These are phyloP conservation scores for Tokudaia muenninki DNA, from an alignment of 2,797 vertebrate genomes.

Conservation along the genomic window DNA sequence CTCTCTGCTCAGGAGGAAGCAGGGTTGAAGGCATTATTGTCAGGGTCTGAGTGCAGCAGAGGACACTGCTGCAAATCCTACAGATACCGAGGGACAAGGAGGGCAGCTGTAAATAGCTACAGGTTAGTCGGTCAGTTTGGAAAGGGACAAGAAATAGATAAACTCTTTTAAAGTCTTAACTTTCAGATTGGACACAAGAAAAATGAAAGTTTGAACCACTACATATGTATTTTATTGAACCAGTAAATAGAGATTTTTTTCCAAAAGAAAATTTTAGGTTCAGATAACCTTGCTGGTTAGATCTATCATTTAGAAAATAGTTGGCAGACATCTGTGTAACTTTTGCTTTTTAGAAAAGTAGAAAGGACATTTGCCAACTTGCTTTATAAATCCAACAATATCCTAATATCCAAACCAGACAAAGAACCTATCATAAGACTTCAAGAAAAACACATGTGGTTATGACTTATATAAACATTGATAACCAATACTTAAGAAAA, in stretches of 20 bases:
- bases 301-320: constrained; percentile 5
- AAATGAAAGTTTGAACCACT: neutral
- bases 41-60: neutral
- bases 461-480: neutral
- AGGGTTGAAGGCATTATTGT: neutral
- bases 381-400: constrained; percentile 28
- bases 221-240: neutral
- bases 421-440: constrained; percentile 11
- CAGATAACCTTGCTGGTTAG: neutral
- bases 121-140: neutral
- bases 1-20: neutral
- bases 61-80: neutral
- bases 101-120: neutral
- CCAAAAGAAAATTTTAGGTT: neutral
- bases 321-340: neutral
- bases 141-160: constrained; percentile 21
- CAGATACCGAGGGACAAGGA: neutral
- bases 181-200: neutral
- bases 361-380: constrained; percentile 9
- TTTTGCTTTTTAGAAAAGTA: constrained; percentile 18
- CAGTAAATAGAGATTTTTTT: neutral
- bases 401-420: neutral
- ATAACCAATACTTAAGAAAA: constrained; percentile 33
- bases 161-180: neutral
- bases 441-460: neutral